These are phyloP conservation scores for Psammodynastes pulverulentus DNA, from an alignment of 2,113 vertebrate species.

Conservation along the genomic window DNA sequence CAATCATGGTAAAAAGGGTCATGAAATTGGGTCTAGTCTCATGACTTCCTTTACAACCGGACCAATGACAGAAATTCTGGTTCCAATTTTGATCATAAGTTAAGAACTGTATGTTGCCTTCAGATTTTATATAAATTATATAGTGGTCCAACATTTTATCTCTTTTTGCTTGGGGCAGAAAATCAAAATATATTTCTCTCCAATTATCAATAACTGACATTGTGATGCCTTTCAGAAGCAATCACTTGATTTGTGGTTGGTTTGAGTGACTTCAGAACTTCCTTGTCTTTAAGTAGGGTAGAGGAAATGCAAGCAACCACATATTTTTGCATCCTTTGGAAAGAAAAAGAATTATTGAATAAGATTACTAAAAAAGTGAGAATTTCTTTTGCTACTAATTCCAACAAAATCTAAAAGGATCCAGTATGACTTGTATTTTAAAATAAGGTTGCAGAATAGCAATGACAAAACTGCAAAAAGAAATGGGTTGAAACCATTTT, in stretches of 20 bases:
- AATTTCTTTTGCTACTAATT: background rate
- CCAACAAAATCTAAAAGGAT: background rate
- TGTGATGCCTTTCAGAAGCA: background rate
- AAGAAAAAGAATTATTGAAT: background rate
- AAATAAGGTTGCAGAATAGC: background rate
- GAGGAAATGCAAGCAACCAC: background rate
- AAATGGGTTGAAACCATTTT: background rate
- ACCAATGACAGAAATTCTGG: background rate
- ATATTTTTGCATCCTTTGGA: background rate
- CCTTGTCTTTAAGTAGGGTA: background rate
- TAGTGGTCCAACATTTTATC: background rate
- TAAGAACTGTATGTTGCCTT: background rate
- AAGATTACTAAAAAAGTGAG: background rate
- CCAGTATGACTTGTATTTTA: background rate
- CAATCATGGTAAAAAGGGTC: background rate
- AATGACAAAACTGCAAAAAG: background rate
- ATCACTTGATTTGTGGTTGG: background rate
- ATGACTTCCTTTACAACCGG: background rate
- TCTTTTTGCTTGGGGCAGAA: background rate
- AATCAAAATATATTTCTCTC: background rate
- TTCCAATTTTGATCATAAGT: background rate
- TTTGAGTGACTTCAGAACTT: background rate
- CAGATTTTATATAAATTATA: background rate
- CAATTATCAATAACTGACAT: background rate
- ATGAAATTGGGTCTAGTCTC: background rate